These are phyloP conservation scores for Metellina segmentata DNA, from an alignment of 2,888 invertebrate genomes.

Conservation along the genomic window DNA sequence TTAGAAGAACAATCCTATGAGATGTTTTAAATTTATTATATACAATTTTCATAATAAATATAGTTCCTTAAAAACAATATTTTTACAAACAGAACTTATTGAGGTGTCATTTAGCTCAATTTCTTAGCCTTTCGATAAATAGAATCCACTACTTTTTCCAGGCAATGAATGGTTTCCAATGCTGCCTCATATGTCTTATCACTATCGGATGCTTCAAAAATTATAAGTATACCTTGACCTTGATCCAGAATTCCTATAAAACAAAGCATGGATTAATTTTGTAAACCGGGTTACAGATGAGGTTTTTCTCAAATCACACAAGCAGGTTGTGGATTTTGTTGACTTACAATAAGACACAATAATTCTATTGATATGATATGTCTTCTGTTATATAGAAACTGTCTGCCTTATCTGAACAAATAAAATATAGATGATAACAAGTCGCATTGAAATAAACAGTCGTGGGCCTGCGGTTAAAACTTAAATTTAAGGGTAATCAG, in stretches of 20 bases:
- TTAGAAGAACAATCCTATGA: no score
- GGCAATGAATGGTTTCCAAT: slow-evolving; percentile 97
- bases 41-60: slow-evolving; percentile 55
- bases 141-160: slow-evolving; percentile 99
- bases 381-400: no score
- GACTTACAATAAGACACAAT: neutral
- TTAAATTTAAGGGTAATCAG: no score
- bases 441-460: no score
- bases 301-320: neutral
- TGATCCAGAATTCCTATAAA: slow-evolving; percentile 95
- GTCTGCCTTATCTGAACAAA: no score
- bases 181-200: slow-evolving; percentile 99
- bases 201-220: slow-evolving; percentile 95
- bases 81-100: slow-evolving; percentile 12
- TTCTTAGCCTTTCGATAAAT: slow-evolving; percentile 99
- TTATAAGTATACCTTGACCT: slow-evolving; percentile 97
- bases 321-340: neutral
- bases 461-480: no score
- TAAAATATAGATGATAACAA: no score
- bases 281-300: neutral
- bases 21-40: slow-evolving; percentile 14
- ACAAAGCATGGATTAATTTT: neutral
- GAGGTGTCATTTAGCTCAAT: slow-evolving; percentile 82
- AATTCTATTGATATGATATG: neutral
- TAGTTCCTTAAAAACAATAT: slow-evolving; percentile 60